Evolutionary conservation across 2,888 invertebrate genomes (phyloP).

Genomic region (Malthinus seriepunctatus): DNA sequence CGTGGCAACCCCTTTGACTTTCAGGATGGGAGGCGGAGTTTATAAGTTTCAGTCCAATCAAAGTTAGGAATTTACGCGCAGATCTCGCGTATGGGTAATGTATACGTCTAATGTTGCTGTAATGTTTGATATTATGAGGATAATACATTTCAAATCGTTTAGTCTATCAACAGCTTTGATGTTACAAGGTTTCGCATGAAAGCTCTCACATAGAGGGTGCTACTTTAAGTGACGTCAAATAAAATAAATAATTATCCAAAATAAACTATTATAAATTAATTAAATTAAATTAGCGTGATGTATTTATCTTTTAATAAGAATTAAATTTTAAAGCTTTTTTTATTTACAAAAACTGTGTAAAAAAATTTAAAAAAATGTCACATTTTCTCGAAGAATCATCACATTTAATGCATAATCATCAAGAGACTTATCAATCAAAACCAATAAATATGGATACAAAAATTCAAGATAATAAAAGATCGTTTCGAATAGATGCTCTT

Average conservation of each 20-base stretch:
- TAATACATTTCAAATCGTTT: constrained; percentile 57
- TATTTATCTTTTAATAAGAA: too few species aligned
- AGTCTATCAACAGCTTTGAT: constrained; percentile 52
- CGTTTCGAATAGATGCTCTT: constrained; percentile 90
- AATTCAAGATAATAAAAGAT: constrained; percentile 58
- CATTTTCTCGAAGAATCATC: constrained; percentile 44
- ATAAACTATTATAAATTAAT: too few species aligned
- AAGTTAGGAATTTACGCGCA: constrained; percentile 44
- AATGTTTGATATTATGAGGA: constrained; percentile 56
- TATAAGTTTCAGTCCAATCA: constrained; percentile 47
- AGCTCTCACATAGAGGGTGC: constrained; percentile 16
- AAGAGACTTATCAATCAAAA: constrained; percentile 38
- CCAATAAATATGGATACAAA: constrained; percentile 52
- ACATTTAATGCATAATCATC: constrained; percentile 38
- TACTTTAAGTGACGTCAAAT: constrained; percentile 8
- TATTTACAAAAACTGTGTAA: not conserved
- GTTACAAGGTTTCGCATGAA: constrained; percentile 37
- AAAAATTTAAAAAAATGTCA: constrained; percentile 36
- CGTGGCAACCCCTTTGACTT: constrained; percentile 38
- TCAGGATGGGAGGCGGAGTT: constrained; percentile 38
- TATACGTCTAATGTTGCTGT: constrained; percentile 56
- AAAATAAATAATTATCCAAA: not conserved
- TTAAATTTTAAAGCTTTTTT: not conserved
- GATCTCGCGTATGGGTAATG: constrained; percentile 51
- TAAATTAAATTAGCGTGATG: too few species aligned